Base-by-base conservation (phyloP, 2,888 invertebrate species). In the Synergus gifuensis region DNA sequence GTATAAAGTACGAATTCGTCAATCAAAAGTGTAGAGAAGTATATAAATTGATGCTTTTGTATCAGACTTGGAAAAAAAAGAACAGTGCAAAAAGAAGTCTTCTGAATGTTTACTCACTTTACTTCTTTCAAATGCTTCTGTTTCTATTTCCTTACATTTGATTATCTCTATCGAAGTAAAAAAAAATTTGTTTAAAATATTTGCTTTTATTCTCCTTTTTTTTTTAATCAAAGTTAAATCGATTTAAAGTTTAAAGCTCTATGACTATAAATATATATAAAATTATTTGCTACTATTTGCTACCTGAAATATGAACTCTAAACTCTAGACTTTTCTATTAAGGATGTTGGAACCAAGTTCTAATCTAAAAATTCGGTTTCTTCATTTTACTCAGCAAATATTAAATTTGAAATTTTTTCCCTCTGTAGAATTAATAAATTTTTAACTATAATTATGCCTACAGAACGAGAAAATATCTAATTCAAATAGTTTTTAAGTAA, bases 151-250 rank as follows among this genome's bases (percentile, higher is more conserved):
- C 67, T 78, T 46, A 18, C n/a, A 28, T 69, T 79, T 78, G 60
- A n/a, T 42, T 66, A 58, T 76, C 60, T 77, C 40, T 79, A 79
- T 58, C 69, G 42, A 62, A 81, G 80, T 69, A 79, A 79, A 81
- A 81, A 82, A 78, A 73, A 54, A 73, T 9, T n/a, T 5, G n/a
- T 54, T 73, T 69, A 11, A 69, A 28, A 28, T 69, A 14, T 14
- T 22, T 44, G 44, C 9, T 40, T 42, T 60, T 18, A 60, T n/a
- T 22, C 60, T 9, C 60, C 60, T 22, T 49, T 49, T 14, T 49
- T 49, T 16, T 16, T 5, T 3, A 64, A 40, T 64, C 16, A 4
- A 64, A 11, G 40, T 66, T 42, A n/a, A 14, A 3, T n/a, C 36
- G 12, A 46, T 46, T 46, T 46, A 46, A 46, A 46, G 12, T 46